Conservation (phyloP, 2,113 vertebrate genomes). For the Zootoca vivipara region DNA sequence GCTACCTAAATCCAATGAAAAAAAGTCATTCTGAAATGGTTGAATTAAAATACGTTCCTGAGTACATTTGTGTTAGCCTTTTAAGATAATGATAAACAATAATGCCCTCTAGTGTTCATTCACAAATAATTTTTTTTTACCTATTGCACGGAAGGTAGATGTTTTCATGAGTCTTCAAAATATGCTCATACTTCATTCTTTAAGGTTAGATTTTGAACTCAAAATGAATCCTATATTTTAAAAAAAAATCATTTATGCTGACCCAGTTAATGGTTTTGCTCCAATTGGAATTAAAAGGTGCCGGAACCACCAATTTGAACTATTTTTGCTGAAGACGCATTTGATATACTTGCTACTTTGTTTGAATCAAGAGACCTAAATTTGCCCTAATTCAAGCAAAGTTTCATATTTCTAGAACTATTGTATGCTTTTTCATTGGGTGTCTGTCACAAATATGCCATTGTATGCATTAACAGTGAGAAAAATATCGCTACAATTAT, state of each 20-base stretch:
- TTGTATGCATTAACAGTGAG: neutral
- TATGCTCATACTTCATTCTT: neutral
- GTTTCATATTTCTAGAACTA: neutral
- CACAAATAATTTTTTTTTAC: neutral
- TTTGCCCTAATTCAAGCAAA: neutral
- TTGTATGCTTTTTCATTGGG: neutral
- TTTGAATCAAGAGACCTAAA: neutral
- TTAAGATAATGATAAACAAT: conserved; percentile 45
- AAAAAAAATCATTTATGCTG: conserved; percentile 19
- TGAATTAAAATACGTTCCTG: neutral
- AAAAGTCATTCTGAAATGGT: neutral
- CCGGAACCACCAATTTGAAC: neutral
- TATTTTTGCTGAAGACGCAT: conserved; percentile 6
- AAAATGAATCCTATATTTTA: neutral
- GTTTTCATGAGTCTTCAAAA: conserved; percentile 1
- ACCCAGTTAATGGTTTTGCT: conserved; percentile 25
- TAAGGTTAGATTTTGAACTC: conserved; percentile 26
- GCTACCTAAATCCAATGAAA: neutral
- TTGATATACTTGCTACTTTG: neutral
- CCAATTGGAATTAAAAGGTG: conserved; percentile 22
- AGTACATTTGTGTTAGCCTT: neutral
- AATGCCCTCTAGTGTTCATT: conserved; percentile 61
- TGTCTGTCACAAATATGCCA: neutral
- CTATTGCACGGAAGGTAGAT: neutral
- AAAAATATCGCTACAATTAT: neutral